phyloP scores from a whole-genome alignment of 2,113 vertebrate species.

The Callipepla californica region DNA sequence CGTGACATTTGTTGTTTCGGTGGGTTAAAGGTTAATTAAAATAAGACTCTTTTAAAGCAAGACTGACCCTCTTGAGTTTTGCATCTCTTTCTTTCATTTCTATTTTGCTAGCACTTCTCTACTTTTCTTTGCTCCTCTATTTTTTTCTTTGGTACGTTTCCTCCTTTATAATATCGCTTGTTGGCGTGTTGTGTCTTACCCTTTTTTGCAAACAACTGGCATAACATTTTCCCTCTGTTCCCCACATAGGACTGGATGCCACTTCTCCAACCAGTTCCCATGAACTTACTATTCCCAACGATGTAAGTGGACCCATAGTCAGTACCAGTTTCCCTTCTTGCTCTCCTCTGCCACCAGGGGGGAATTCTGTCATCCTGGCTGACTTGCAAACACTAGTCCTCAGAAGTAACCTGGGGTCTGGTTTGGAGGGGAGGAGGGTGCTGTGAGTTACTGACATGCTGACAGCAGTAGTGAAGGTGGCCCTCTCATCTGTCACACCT shows the following conservation, averaged over 20 bases:
- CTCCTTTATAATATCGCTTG: constrained; percentile 37
- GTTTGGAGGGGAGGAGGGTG: not conserved
- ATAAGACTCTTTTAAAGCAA: constrained; percentile 34
- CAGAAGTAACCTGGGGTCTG: not conserved
- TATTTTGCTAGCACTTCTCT: constrained; percentile 57
- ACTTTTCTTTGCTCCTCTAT: constrained; percentile 29
- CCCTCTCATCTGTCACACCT: not conserved
- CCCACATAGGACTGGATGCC: constrained; percentile 89
- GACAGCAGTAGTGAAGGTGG: not conserved
- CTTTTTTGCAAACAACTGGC: not conserved
- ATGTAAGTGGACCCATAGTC: constrained; percentile 86
- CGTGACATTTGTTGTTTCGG: constrained; percentile 59
- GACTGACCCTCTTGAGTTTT: constrained; percentile 43
- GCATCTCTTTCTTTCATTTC: constrained; percentile 64
- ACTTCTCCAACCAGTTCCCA: constrained; percentile 90
- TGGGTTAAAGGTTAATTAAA: constrained; percentile 66
- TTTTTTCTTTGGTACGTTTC: constrained; percentile 9
- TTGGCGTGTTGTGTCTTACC: constrained; percentile 40
- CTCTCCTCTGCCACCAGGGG: not conserved
- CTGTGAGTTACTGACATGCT: not conserved
- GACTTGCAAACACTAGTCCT: not conserved
- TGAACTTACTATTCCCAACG: constrained; percentile 94
- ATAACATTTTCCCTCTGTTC: constrained; percentile 68
- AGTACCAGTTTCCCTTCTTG: constrained; percentile 52
- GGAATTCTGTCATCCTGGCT: not conserved